Conservation (phyloP, 2,888 invertebrate genomes). For the Mythimna loreyi region DNA sequence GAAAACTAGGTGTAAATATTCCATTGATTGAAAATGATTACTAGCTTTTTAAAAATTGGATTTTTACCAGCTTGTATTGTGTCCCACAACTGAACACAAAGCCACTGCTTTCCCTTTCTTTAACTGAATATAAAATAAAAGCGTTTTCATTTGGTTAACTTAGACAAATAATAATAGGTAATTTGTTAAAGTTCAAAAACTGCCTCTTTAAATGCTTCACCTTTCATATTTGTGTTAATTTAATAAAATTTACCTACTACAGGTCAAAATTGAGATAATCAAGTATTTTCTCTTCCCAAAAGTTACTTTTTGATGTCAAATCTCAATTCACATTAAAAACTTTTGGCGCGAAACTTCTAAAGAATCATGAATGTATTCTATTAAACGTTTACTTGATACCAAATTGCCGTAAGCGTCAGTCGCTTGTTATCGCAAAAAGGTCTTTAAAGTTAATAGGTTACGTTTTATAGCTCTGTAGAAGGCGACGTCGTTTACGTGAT, state of each 20-base stretch:
- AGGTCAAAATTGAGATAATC: neutral
- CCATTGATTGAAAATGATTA: too few species aligned
- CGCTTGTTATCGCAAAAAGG: conserved; percentile 69
- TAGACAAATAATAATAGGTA: too few species aligned
- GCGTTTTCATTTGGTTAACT: neutral
- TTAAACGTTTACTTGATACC: conserved; percentile 40
- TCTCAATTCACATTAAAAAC: conserved; percentile 35
- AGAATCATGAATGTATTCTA: conserved; percentile 50
- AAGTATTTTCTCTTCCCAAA: neutral
- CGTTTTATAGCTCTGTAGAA: conserved; percentile 77
- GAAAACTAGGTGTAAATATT: too few species aligned
- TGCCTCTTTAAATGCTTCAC: too few species aligned
- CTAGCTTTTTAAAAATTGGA: too few species aligned
- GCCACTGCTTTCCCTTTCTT: too few species aligned
- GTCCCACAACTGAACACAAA: too few species aligned
- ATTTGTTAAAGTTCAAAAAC: too few species aligned
- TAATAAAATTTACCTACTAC: neutral
- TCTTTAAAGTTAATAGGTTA: conserved; percentile 72
- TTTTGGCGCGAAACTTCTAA: conserved; percentile 60
- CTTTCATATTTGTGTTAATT: too few species aligned
- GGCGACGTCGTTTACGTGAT: conserved; percentile 66
- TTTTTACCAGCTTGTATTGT: too few species aligned
- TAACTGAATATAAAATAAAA: neutral
- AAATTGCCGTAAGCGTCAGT: conserved; percentile 71
- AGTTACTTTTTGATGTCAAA: conserved; percentile 20